phyloP scores from a whole-genome alignment of 2,113 vertebrate genomes.

The Crotophaga sulcirostris region DNA sequence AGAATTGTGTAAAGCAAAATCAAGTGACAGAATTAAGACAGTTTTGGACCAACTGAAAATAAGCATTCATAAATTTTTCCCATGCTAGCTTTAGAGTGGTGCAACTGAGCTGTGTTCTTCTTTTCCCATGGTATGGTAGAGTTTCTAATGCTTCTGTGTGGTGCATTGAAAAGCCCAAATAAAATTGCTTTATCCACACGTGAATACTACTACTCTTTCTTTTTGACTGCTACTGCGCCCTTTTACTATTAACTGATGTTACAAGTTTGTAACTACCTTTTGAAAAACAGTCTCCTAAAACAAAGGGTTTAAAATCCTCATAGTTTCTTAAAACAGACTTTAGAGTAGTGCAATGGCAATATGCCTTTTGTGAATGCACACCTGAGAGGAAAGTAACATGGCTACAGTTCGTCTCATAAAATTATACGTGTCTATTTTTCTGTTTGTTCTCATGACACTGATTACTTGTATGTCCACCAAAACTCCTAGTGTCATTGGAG shows the following conservation, averaged over 20 bases:
- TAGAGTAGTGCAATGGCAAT: not conserved
- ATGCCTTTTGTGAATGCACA: not conserved
- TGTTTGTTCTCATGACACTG: not conserved
- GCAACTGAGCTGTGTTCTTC: not conserved
- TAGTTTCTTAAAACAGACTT: not conserved
- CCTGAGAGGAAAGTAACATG: accelerated
- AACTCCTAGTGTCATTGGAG: not conserved
- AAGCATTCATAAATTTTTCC: accelerated
- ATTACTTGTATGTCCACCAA: not conserved
- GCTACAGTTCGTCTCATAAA: not conserved
- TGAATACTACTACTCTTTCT: not conserved
- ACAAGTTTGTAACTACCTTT: not conserved
- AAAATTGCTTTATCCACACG: accelerated
- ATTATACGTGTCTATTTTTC: not conserved
- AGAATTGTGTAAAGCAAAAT: not conserved
- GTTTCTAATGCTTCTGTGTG: accelerated
- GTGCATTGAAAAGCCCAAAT: not conserved
- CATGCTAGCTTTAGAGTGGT: not conserved
- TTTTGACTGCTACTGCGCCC: accelerated
- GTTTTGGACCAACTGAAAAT: not conserved
- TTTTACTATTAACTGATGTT: not conserved
- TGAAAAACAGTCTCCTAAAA: not conserved
- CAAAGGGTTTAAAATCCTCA: not conserved
- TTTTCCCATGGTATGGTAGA: not conserved
- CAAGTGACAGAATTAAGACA: not conserved